A percentile compares a stretch with the other conserved stretches of the same genome.
These are phyloP conservation scores for Artemisiospiza belli DNA, from an alignment of 2,113 vertebrate genomes.

Conservation along the genomic window DNA sequence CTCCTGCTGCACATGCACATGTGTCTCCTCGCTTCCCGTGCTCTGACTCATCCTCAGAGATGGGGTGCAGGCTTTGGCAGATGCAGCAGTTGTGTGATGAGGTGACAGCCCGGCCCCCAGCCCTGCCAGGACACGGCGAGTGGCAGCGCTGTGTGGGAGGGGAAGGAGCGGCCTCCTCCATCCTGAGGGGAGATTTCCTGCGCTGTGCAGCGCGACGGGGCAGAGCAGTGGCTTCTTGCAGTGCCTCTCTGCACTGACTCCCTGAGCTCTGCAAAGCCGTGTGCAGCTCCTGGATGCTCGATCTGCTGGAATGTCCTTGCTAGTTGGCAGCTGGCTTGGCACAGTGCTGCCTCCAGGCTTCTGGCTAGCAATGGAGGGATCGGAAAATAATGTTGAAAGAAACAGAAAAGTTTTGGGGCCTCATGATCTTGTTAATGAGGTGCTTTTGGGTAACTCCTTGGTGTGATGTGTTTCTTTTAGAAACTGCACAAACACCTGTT, in stretches of 20 bases:
- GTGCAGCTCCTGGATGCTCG: background rate
- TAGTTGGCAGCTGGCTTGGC: background rate
- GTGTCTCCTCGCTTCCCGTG: background rate
- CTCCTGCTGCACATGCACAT: background rate
- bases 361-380: background rate
- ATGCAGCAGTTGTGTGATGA: background rate
- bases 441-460: background rate
- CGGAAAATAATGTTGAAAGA: background rate
- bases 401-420: background rate
- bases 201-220: background rate
- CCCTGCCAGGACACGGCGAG: background rate
- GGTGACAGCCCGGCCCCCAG: background rate
- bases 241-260: accelerated
- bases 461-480: background rate
- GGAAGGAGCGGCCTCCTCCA: background rate
- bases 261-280: background rate
- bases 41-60: background rate
- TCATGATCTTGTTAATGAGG: background rate
- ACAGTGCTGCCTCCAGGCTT: background rate
- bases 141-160: background rate
- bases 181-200: background rate
- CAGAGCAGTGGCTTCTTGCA: accelerated
- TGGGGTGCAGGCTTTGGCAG: background rate
- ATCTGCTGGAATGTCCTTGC: background rate
- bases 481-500: background rate